A percentile compares a stretch with the other conserved stretches of the same genome.
These are phyloP conservation scores for Dryas iulia DNA, from an alignment of 1,140 invertebrate genomes.

Conservation along the genomic window DNA sequence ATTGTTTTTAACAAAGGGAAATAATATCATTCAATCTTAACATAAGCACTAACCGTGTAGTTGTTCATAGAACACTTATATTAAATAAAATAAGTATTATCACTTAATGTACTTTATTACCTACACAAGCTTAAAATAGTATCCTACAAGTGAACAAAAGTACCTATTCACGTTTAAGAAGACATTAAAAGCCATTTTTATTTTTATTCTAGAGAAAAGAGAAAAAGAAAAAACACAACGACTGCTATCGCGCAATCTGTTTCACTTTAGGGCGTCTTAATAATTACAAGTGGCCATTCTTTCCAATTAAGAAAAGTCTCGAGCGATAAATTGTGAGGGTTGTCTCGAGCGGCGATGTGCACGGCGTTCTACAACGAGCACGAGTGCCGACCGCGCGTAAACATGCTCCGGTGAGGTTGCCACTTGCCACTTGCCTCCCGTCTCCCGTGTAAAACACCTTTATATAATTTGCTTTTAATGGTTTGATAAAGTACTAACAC, in stretches of 20 bases:
- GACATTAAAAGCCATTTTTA: constrained; percentile 24
- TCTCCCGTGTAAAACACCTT: constrained; percentile 42
- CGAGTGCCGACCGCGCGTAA: constrained; percentile 55
- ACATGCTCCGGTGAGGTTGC: constrained; percentile 56
- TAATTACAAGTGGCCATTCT: constrained; percentile 80
- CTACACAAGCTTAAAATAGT: not conserved
- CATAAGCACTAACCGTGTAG: not conserved
- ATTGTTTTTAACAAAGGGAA: too few relatives aligned
- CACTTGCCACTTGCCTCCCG: too few relatives aligned
- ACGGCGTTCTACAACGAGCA: constrained; percentile 28
- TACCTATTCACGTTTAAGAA: constrained; percentile 21
- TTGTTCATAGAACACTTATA: not conserved
- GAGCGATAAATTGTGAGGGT: constrained; percentile 75
- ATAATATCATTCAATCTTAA: too few relatives aligned
- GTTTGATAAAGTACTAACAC: constrained; percentile 57
- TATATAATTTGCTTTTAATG: constrained; percentile 52
- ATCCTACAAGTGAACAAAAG: not conserved
- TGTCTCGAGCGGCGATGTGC: constrained; percentile 47
- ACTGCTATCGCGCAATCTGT: constrained; percentile 69
- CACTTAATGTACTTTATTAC: not conserved
- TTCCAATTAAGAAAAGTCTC: constrained; percentile 79
- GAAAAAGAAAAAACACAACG: constrained; percentile 33
- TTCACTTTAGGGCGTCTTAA: constrained; percentile 79
- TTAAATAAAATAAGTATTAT: not conserved
- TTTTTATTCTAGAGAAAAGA: constrained; percentile 29